Conservation (phyloP, 2,888 invertebrate genomes). For the Dastarcus helophoroides region DNA sequence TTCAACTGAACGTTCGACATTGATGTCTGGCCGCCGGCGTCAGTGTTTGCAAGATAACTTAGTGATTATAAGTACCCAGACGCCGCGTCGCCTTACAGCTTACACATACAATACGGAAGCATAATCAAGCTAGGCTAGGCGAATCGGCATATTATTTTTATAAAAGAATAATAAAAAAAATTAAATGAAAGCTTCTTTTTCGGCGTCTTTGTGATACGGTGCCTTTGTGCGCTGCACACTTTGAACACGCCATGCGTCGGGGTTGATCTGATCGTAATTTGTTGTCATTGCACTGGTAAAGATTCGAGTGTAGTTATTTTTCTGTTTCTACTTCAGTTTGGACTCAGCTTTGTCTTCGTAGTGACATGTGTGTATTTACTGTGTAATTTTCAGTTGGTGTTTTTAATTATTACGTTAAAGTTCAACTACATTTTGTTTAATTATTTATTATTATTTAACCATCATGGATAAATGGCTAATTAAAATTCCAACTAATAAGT, state of each 20-base stretch:
- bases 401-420: slow-evolving; percentile 11
- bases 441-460: slow-evolving; percentile 11
- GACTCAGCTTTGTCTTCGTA: slow-evolving; percentile 11
- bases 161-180: slow-evolving; percentile 5
- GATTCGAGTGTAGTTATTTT: slow-evolving; percentile 10
- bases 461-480: slow-evolving; percentile 11
- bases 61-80: too few relatives aligned
- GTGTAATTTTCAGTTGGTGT: slow-evolving; percentile 11
- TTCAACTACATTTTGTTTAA: slow-evolving; percentile 11
- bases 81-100: too few relatives aligned
- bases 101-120: too few relatives aligned
- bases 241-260: slow-evolving; percentile 6
- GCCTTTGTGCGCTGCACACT: slow-evolving; percentile 5
- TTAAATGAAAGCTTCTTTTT: slow-evolving; percentile 6
- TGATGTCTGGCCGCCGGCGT: too few relatives aligned
- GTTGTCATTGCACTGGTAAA: slow-evolving; percentile 6
- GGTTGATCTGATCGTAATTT: slow-evolving; percentile 6
- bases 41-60: too few relatives aligned
- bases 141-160: slow-evolving; percentile 5
- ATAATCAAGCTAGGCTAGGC: slow-evolving; percentile 6
- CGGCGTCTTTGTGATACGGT: slow-evolving; percentile 6
- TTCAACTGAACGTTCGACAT: too few relatives aligned
- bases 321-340: slow-evolving; percentile 11
- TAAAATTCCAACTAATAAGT: slow-evolving; percentile 11
- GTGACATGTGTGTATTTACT: slow-evolving; percentile 12